These are phyloP conservation scores for Polyploca ridens DNA, from an alignment of 2,888 invertebrate species.

Conservation along the genomic window DNA sequence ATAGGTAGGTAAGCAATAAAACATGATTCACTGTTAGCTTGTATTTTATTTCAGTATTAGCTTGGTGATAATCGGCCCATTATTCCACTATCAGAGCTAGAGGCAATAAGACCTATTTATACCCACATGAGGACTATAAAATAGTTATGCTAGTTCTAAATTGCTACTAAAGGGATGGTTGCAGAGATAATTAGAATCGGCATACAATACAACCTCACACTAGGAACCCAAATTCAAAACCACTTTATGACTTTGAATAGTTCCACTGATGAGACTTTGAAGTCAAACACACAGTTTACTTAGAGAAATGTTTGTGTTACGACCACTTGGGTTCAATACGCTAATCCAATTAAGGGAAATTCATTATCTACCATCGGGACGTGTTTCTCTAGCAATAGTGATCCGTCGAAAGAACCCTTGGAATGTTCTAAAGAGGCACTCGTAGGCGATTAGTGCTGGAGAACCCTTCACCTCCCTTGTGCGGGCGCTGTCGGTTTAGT, in stretches of 20 bases:
- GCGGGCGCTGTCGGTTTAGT: slow-evolving; percentile 58
- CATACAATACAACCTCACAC: slow-evolving; percentile 1
- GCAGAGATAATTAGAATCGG: slow-evolving; percentile 4
- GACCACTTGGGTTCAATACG: slow-evolving; percentile 52
- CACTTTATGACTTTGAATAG: slow-evolving; percentile 7
- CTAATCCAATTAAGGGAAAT: slow-evolving; percentile 74
- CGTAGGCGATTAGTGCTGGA: slow-evolving; percentile 73
- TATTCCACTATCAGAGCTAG: neutral
- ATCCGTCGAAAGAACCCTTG: slow-evolving; percentile 75
- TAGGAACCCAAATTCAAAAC: neutral
- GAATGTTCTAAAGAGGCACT: slow-evolving; percentile 68
- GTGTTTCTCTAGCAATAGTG: slow-evolving; percentile 73
- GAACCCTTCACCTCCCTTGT: slow-evolving; percentile 67
- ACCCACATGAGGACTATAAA: neutral
- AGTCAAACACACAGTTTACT: slow-evolving; percentile 11
- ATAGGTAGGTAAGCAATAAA: too few species aligned
- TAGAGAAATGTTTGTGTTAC: slow-evolving; percentile 42
- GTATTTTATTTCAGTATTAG: too few species aligned
- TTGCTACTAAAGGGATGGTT: neutral
- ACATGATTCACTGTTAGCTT: too few species aligned
- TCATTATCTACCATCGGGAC: slow-evolving; percentile 72
- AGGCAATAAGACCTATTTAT: neutral
- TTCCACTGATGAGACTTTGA: slow-evolving; percentile 13
- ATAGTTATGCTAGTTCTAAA: neutral
- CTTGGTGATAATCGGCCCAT: too few species aligned